Conservation (phyloP, 2,797 vertebrate genomes). For the Sebastes matsubarae region DNA sequence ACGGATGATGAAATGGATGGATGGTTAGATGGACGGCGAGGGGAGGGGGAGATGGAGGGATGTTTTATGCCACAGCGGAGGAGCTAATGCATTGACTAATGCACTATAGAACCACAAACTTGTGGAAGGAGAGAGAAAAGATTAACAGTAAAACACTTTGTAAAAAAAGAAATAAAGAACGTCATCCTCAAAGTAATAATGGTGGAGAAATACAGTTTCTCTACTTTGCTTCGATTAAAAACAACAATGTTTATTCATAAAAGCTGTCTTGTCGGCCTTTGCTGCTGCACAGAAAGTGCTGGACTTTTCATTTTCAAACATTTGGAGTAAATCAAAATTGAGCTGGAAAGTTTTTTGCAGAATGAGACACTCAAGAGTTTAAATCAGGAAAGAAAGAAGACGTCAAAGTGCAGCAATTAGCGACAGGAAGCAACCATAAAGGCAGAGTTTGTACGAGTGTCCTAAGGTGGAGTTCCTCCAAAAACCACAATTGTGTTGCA, state of each 20-base stretch:
- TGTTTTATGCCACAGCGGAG: slow-evolving; percentile 8
- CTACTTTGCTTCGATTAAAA: not conserved
- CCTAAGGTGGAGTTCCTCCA: not conserved
- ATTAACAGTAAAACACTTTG: slow-evolving; percentile 3
- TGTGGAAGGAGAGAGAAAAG: not conserved
- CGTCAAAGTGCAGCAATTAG: not conserved
- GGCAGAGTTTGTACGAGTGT: no score
- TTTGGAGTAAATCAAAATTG: not conserved
- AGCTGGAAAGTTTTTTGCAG: not conserved
- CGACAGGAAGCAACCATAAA: not conserved
- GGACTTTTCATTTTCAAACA: not conserved
- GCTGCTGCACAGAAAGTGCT: not conserved
- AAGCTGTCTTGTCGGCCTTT: no score
- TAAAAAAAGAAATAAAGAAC: not conserved
- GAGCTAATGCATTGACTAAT: slow-evolving; percentile 47
- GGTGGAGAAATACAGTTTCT: not conserved
- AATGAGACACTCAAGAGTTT: not conserved
- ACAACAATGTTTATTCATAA: not conserved
- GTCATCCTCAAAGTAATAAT: not conserved
- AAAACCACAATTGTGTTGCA: not conserved
- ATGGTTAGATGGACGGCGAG: not conserved
- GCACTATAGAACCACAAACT: slow-evolving; percentile 23
- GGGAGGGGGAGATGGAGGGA: not conserved
- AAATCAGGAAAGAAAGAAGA: not conserved
- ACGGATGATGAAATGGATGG: slow-evolving; percentile 42